These are phyloP conservation scores for Thera obeliscata DNA, from an alignment of 2,888 invertebrate species.

Conservation along the genomic window DNA sequence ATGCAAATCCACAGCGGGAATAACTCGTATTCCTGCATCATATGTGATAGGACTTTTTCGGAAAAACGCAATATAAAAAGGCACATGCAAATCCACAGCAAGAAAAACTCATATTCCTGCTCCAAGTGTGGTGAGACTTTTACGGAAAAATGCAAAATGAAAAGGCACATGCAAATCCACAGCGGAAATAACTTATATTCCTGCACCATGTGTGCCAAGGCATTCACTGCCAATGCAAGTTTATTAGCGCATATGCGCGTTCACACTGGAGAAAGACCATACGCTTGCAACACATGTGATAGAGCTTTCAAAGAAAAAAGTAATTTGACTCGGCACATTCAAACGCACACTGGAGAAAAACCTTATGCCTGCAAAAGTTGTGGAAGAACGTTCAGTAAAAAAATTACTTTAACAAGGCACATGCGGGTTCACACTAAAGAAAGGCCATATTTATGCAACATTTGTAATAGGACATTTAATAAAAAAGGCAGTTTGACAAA, in stretches of 20 bases:
- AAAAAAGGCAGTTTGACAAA: neutral
- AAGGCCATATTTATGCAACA: neutral
- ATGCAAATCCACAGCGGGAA: constrained; percentile 1
- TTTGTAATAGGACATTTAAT: neutral
- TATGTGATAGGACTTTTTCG: neutral
- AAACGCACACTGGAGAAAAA: neutral
- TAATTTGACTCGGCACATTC: neutral
- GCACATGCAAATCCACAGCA: neutral
- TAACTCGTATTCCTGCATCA: neutral
- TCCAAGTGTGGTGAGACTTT: neutral
- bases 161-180: neutral
- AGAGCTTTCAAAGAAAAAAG: neutral
- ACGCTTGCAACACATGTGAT: neutral
- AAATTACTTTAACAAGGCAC: neutral
- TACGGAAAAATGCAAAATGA: neutral
- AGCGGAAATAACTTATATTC: neutral
- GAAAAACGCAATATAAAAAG: neutral
- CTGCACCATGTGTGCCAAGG: neutral
- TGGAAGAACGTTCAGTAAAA: neutral
- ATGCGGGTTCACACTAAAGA: neutral
- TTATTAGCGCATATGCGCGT: neutral
- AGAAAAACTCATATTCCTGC: neutral
- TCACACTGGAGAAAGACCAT: neutral
- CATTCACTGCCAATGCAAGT: neutral
- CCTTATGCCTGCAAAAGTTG: neutral